These are phyloP conservation scores for Halichoerus grypus DNA, from an alignment of 2,113 vertebrate species.

Conservation along the genomic window DNA sequence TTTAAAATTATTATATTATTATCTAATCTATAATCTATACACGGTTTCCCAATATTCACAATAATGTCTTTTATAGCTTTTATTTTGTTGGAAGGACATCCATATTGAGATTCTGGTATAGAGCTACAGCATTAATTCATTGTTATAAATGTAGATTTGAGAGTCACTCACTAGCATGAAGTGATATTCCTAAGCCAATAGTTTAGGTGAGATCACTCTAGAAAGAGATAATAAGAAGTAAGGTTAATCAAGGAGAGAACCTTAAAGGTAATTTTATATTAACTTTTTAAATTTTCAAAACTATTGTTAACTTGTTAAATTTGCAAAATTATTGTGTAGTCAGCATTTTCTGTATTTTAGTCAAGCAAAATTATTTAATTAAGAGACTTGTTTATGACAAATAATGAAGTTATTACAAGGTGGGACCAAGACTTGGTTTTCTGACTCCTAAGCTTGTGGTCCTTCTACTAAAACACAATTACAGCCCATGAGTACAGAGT, in stretches of 20 bases:
- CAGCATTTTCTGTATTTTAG: conserved; percentile 2
- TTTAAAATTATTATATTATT: neutral
- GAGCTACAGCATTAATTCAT: neutral
- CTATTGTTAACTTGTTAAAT: neutral
- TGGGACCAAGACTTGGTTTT: neutral
- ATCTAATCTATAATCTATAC: neutral
- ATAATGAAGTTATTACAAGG: neutral
- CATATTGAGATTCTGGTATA: neutral
- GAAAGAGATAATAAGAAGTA: neutral
- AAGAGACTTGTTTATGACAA: neutral
- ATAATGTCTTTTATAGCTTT: neutral
- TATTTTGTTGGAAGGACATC: neutral
- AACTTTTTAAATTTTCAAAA: conserved; percentile 6
- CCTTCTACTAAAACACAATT: neutral
- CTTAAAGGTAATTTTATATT: neutral
- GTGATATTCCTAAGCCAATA: neutral
- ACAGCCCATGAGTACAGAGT: neutral
- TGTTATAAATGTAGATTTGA: neutral
- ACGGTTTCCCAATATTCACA: neutral
- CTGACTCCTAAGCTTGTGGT: neutral
- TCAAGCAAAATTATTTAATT: neutral
- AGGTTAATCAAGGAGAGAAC: neutral
- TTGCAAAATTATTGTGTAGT: neutral
- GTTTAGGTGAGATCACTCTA: neutral
- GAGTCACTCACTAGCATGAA: neutral